Percentiles rank a stretch among this genome's conserved stretches.
phyloP scores from a whole-genome alignment of 2,113 vertebrate genomes.

The Microtus ochrogaster region DNA sequence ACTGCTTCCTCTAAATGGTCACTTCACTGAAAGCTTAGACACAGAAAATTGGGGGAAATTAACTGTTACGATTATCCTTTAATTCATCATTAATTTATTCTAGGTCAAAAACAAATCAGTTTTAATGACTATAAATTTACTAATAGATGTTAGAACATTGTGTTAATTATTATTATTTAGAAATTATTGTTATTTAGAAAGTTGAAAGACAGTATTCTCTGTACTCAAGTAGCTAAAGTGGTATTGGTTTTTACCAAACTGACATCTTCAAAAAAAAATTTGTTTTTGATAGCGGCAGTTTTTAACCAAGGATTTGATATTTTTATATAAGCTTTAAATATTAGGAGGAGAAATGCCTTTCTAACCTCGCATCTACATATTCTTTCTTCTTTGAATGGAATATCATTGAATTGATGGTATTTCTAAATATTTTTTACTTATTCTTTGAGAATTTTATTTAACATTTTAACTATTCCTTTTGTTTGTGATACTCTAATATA shows the following conservation, averaged over 20 bases:
- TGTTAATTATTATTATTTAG: neutral
- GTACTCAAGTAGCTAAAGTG: neutral
- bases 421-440: neutral
- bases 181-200: neutral
- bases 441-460: neutral
- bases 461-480: neutral
- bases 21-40: neutral
- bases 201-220: neutral
- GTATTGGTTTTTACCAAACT: neutral
- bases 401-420: neutral
- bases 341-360: neutral
- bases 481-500: neutral
- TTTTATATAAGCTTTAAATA: conserved; percentile 20
- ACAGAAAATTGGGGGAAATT: neutral
- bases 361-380: neutral
- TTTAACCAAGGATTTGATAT: neutral
- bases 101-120: neutral
- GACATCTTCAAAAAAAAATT: neutral
- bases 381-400: neutral
- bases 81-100: conserved; percentile 10
- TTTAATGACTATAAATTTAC: neutral
- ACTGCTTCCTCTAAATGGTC: conserved; percentile 27
- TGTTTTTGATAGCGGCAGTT: neutral
- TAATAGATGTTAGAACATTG: neutral
- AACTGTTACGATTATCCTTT: neutral